Evolutionary conservation across 2,888 invertebrate genomes (phyloP), one percentile per base, ranked within the genome.

Genomic region (Microctonus aethiopoides): DNA sequence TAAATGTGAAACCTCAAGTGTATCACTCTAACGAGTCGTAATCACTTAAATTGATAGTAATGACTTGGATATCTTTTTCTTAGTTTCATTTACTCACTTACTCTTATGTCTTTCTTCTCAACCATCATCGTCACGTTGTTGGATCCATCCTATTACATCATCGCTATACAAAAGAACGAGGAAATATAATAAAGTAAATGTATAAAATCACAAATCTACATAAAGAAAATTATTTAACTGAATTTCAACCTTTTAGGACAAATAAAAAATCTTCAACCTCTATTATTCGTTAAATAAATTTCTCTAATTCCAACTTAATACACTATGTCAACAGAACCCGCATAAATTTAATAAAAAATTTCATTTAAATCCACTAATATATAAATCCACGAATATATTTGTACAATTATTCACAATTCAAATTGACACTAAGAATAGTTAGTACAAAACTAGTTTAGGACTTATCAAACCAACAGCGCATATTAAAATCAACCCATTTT

Each of bases 11-110:
- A 70, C 26, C 61, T 39, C 46, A 54, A 46, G 68, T 36, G 34
- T 29, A 22, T 46, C 51, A 29, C 39, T 9, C 71, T 72, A 72
- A 74, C 72, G 41, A 75, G 70, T 41, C 57, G 54, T 67, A 73
- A 75, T 74, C 67, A 63, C 39, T 32, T 60, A 64, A 74, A 75
- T 75, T 73, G 72, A 63, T 70, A 62, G 60, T 66, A 72, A 74
- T 66, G 69, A 56, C 64, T 68, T 73, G 68, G 70, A n/a, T n/a
- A n/a, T n/a, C n/a, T n/a, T 57, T 72, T 32, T 52, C 63, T 66
- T 62, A 70, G 62, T 61, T 11, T 61, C 26, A 10, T 51, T 16
- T 22, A 52, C 2, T 20, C 22, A 24, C 26, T 39, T 13, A 39
- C n/a, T 39, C 39, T 39, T n/a, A 39, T 39, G n/a, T 39, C n/a